These are phyloP conservation scores for Danaus melanippus DNA, from an alignment of 1,140 invertebrate genomes.

Conservation along the genomic window DNA sequence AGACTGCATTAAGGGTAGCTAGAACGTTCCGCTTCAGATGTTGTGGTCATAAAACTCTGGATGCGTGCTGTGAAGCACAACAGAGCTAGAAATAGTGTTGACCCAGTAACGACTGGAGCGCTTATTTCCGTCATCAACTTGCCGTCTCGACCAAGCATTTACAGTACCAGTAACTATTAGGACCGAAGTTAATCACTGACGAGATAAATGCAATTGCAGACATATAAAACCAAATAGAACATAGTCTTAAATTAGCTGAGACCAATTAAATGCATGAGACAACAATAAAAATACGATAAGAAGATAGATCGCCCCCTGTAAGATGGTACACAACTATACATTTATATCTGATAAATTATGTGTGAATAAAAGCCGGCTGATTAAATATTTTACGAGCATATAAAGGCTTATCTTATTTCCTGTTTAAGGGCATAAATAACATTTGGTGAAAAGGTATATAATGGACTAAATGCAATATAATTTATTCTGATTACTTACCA, in stretches of 20 bases:
- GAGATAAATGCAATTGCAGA: constrained; percentile 21
- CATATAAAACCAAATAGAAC: constrained; percentile 15
- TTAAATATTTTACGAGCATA: no score
- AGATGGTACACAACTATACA: constrained; percentile 6
- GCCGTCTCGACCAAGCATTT: constrained; percentile 29
- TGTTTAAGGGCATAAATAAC: no score
- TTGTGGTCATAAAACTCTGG: constrained; percentile 44
- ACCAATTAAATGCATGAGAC: constrained; percentile 15
- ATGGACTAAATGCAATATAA: no score
- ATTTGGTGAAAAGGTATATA: no score
- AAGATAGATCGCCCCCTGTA: constrained; percentile 17
- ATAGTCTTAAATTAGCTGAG: constrained; percentile 9
- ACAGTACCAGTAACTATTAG: constrained; percentile 22
- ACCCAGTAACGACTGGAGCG: constrained; percentile 66
- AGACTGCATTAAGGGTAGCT: constrained; percentile 30
- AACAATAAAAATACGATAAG: constrained; percentile 17
- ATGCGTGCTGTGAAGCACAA: constrained; percentile 53
- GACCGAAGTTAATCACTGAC: constrained; percentile 37
- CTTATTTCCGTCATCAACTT: constrained; percentile 66
- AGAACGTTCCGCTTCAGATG: constrained; percentile 29
- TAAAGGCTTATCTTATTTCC: no score
- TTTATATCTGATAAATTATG: constrained; percentile 1
- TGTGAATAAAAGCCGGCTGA: neutral
- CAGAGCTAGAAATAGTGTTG: constrained; percentile 63
- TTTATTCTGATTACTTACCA: constrained; percentile 33